These are phyloP conservation scores for Clamator glandarius DNA, from an alignment of 2,797 vertebrate species.

Conservation along the genomic window DNA sequence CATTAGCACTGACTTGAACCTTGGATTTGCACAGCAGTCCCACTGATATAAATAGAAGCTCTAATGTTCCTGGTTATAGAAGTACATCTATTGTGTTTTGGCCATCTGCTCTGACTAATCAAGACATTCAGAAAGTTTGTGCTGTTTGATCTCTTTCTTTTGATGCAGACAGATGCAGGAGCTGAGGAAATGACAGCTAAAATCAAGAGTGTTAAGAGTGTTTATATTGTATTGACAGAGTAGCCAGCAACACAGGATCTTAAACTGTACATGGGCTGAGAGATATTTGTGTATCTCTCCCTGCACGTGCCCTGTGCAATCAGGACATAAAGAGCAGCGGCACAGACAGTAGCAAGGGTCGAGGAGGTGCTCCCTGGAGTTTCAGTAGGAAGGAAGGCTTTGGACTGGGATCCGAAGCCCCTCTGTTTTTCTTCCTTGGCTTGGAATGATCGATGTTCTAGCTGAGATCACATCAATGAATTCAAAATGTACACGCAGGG, in stretches of 20 bases:
- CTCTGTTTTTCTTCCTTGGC: background rate
- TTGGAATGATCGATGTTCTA: background rate
- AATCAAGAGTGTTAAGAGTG: background rate
- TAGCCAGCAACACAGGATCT: slow-evolving; percentile 4
- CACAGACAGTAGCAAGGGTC: background rate
- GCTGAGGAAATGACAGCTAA: slow-evolving; percentile 6
- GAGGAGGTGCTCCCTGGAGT: background rate
- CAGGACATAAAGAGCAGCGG: background rate
- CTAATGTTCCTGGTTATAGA: slow-evolving; percentile 2
- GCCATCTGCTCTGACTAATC: slow-evolving; percentile 49
- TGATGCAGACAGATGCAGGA: background rate
- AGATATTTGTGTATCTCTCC: background rate
- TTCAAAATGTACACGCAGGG: fast-evolving
- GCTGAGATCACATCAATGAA: background rate
- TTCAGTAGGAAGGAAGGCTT: background rate
- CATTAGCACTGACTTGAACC: slow-evolving; percentile 24
- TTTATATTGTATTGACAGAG: background rate
- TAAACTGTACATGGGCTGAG: background rate
- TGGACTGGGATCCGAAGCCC: background rate
- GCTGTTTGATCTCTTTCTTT: slow-evolving; percentile 4
- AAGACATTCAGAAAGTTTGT: slow-evolving; percentile 33
- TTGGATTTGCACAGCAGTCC: background rate
- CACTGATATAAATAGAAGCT: background rate
- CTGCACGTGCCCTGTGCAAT: background rate
- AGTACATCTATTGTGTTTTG: slow-evolving; percentile 7